Evolutionary conservation across 1,140 invertebrate genomes (phyloP), one percentile per base, ranked within the genome.

Genomic region (Panagrolaimus sp.): DNA sequence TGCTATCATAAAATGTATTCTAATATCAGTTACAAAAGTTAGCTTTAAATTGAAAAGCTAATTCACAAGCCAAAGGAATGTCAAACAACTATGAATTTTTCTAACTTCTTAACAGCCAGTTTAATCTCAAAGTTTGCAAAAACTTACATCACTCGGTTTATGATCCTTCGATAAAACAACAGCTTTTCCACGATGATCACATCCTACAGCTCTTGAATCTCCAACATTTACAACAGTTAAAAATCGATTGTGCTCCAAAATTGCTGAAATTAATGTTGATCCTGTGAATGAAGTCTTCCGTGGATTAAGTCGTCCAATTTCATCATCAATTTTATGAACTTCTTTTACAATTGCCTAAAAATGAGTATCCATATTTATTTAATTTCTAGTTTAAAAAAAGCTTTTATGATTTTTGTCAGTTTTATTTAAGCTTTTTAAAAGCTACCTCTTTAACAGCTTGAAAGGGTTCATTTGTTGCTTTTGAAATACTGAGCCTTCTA

Each of bases 101-200:
- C n/a, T n/a, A n/a, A n/a, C n/a, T n/a, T n/a, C n/a, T n/a, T n/a
- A n/a, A n/a, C n/a, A n/a, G n/a, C n/a, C n/a, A n/a, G n/a, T n/a
- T n/a, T n/a, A n/a, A n/a, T n/a, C n/a, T n/a, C n/a, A 23, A 23
- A 57, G 13, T 57, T 13, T 5, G 25, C n/a, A 67, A n/a, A 16
- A 16, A 51, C 61, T n/a, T 23, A 65, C 46, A 61, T 38, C 16
- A 83, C 94, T 91, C 27, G 93, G 93, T 86, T 96, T 96, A 79
- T 97, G 93, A 84, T 96, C 93, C 84, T 93, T 93, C 13, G 93
- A 96, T 9, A 96, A 86, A 61, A 92, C 92, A 73, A 96, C 91
- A 7, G 89, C 90, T 83, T 91, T 91, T n/a, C 92, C 92, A 81
- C 90, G 89, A 47, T 87, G 87, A 85, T 95, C 92, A 85, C 91